These are phyloP conservation scores for Aurelia aurita DNA, from an alignment of 30 jellyfish, hydroid and myxozoan genomes.

Conservation along the genomic window DNA sequence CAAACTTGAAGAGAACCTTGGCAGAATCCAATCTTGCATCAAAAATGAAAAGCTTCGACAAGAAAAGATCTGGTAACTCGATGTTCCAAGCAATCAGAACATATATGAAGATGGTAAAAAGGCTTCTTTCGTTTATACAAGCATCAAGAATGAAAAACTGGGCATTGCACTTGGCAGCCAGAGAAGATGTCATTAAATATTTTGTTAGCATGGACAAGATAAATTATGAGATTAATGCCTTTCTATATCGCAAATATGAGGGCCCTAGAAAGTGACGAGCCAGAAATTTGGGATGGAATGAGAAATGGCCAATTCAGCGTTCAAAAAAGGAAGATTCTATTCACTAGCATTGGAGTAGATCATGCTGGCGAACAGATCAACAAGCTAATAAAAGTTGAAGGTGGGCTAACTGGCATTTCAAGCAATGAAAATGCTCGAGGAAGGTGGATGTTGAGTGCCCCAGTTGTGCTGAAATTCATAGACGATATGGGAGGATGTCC, in stretches of 20 bases:
- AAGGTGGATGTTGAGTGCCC: slow-evolving; percentile 19
- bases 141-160: slow-evolving; percentile 39
- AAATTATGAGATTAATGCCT: too few relatives aligned
- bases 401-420: slow-evolving; percentile 29
- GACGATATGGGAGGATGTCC: slow-evolving; percentile 11
- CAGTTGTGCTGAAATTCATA: too few relatives aligned
- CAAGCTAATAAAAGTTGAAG: slow-evolving; percentile 15
- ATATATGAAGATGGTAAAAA: slow-evolving; percentile 23
- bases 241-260: too few relatives aligned
- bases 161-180: slow-evolving; percentile 30
- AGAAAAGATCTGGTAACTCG: not conserved
- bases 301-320: slow-evolving; percentile 49
- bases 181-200: too few relatives aligned
- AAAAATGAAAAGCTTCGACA: not conserved
- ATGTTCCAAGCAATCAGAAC: slow-evolving; percentile 9
- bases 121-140: slow-evolving; percentile 12
- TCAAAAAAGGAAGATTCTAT: slow-evolving; percentile 11
- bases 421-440: slow-evolving; percentile 18
- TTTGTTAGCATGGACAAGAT: too few relatives aligned
- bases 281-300: slow-evolving; percentile 11
- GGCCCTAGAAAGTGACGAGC: slow-evolving; percentile 28
- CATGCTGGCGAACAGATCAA: slow-evolving; percentile 60
- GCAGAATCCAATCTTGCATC: too few relatives aligned
- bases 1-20: too few relatives aligned
- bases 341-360: slow-evolving; percentile 46